phyloP scores from a whole-genome alignment of 1,140 invertebrate species.

The Drosophila gunungcola region DNA sequence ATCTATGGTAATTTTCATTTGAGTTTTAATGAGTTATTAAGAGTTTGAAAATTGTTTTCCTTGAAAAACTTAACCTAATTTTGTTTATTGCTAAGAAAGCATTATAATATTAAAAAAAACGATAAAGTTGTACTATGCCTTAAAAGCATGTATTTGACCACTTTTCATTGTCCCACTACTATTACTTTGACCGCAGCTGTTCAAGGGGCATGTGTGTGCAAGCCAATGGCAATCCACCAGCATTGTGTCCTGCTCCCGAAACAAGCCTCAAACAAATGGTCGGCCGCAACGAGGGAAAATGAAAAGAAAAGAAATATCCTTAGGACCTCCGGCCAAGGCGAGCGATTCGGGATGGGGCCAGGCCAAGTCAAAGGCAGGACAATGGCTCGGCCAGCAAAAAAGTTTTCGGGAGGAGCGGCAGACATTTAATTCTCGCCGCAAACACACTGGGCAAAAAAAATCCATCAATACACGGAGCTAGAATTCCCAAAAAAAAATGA shows the following conservation, averaged over 20 bases:
- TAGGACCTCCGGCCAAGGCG: constrained; percentile 2
- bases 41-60: too few species aligned
- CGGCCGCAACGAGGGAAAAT: neutral
- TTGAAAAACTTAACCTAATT: too few species aligned
- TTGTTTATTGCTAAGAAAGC: too few species aligned
- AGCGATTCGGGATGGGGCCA: neutral
- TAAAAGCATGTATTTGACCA: too few species aligned
- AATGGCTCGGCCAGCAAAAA: neutral
- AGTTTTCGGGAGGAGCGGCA: neutral
- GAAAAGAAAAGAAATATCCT: constrained; percentile 4
- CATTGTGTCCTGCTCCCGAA: constrained; percentile 13
- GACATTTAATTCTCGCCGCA: constrained; percentile 25
- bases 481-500: neutral
- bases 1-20: too few species aligned
- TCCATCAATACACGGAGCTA: neutral
- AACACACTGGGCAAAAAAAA: constrained; percentile 5
- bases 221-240: constrained; percentile 26
- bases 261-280: constrained; percentile 40
- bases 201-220: neutral
- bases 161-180: neutral
- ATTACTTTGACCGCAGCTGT: too few species aligned
- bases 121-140: too few species aligned
- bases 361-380: constrained; percentile 26
- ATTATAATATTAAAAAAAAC: too few species aligned
- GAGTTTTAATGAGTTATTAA: too few species aligned